Percentiles rank a stretch among this genome's conserved stretches.
phyloP scores from a whole-genome alignment of 2,113 vertebrate genomes.

The Laterallus jamaicensis region DNA sequence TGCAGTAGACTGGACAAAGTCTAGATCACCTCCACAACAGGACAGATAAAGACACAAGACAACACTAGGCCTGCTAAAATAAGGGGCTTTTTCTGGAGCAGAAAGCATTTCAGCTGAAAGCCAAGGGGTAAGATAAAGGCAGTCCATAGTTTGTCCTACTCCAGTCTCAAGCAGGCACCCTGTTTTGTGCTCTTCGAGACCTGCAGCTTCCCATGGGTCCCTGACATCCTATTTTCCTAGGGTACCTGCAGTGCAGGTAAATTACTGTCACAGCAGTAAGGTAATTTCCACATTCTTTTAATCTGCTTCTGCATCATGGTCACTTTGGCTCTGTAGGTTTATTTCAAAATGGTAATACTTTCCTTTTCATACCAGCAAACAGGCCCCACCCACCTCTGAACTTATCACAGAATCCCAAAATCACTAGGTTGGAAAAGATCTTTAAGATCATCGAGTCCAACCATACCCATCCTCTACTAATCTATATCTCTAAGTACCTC shows the following conservation, averaged over 20 bases:
- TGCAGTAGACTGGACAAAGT: not conserved
- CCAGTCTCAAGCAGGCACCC: not conserved
- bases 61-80: not conserved
- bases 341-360: not conserved
- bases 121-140: not conserved
- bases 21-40: not conserved
- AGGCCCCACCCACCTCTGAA: not conserved
- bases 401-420: not conserved
- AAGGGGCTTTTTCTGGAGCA: not conserved
- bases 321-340: not conserved
- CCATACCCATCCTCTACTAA: too few species aligned
- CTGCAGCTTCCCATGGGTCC: not conserved
- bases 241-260: not conserved
- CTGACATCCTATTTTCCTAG: not conserved
- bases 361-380: not conserved
- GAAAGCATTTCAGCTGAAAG: not conserved
- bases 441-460: too few species aligned
- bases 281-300: not conserved
- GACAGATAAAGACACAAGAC: not conserved
- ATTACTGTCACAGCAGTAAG: not conserved
- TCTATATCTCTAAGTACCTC: too few species aligned
- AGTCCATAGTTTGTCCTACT: not conserved
- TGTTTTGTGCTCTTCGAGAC: not conserved
- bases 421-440: too few species aligned
- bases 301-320: not conserved